Evolutionary conservation across 1,140 invertebrate species (phyloP), one percentile per base, ranked within the genome.

Genomic region (Drosophila tropicalis): DNA sequence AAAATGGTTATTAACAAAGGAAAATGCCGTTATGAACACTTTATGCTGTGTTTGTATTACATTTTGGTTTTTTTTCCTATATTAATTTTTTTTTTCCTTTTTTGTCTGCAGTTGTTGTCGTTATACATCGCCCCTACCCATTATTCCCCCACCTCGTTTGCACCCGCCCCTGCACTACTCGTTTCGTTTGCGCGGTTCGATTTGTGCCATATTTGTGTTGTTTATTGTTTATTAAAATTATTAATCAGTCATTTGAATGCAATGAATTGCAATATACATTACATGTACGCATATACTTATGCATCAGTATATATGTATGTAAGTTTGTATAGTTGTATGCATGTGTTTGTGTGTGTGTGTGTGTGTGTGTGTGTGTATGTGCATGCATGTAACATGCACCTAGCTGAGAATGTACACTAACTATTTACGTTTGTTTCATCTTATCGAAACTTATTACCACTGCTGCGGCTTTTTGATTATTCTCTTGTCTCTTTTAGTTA

Each of bases 161-260:
- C 22, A 25, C 22, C 0, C 22, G 22, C 17, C 44, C 3, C 17
- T 51, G 17, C 44, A 15, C 17, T 51, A 3, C 1, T 19, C 36
- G 36, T 51, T 22, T 22, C 44, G 44, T 51, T 51, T 12, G 44
- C 44, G 17, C 17, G 17, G 17, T 51, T 67, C 55, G 55, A 29
- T 56, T 60, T 67, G 60, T 40, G 56, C 41, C 67, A 62, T 62
- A 39, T 68, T 76, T 79, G 47, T 57, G 65, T 66, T 66, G 57
- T 58, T 67, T 75, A 62, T 83, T 84, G 70, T 84, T 89, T 90
- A 90, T 86, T 90, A 90, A 90, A 90, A 90, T 82, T 90, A 90
- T 90, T 90, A 86, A 90, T 90, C 86, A 90, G 86, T 90, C 86
- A 90, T 90, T 90, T 90, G 76, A 90, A 90, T 90, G 86, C 86